Conservation (phyloP, 2,797 vertebrate genomes). For the Crocodylus rhombifer region DNA sequence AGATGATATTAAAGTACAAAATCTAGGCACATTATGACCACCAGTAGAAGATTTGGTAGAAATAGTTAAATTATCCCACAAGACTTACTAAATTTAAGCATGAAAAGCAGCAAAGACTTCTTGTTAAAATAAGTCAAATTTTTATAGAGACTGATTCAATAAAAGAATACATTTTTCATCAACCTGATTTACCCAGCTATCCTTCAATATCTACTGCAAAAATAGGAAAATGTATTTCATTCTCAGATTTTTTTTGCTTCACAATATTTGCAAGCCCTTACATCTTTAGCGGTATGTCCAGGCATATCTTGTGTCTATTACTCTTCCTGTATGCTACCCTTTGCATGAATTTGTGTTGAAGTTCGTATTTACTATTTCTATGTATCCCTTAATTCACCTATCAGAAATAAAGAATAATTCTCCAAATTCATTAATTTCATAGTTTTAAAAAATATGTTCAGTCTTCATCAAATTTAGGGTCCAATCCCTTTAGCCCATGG, state of each 20-base stretch:
- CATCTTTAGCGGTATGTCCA: not conserved
- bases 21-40: too few relatives aligned
- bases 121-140: not conserved
- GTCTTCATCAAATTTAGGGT: not conserved
- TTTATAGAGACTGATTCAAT: not conserved
- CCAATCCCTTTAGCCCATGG: not conserved
- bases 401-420: not conserved
- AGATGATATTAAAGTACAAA: not conserved
- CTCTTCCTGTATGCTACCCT: not conserved
- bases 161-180: not conserved
- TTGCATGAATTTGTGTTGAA: not conserved
- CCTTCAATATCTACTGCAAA: not conserved
- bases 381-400: not conserved
- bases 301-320: not conserved
- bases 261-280: not conserved
- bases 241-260: not conserved
- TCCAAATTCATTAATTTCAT: not conserved
- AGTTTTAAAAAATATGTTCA: not conserved
- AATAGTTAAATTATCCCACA: not conserved
- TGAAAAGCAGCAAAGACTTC: not conserved
- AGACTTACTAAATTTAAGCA: not conserved
- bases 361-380: not conserved
- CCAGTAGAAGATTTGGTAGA: too few relatives aligned
- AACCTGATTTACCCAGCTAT: fast-evolving
- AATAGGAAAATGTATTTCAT: not conserved